Base-by-base conservation (phyloP, 2,797 vertebrate genomes). In the Buceros bicornis region DNA sequence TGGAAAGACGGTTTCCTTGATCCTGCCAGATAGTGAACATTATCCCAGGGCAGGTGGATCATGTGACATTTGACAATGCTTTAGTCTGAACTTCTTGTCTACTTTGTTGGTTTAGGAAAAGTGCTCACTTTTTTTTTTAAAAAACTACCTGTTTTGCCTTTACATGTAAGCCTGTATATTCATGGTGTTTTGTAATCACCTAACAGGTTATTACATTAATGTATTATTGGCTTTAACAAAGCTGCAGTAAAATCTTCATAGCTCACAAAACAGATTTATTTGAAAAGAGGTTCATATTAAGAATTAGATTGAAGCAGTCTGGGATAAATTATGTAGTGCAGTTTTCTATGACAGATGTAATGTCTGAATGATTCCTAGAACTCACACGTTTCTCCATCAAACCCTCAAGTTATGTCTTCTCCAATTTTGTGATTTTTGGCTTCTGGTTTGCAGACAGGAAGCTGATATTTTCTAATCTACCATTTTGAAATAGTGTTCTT, bases 41-140 rank as follows among this genome's bases (percentile, higher is more conserved):
- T 58, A 13, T 65, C 47, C 40, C 40, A 74, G 65, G 67, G 8
- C 8, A 28, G 26, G 21, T 81, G 48, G 77, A 88, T 14, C 18
- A 61, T 0, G 2, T 73, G n/a, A 24, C 1, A 1, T 65, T 79
- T 72, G 31, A 71, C 14, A 37, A 3, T 47, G 10, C 16, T 79
- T 64, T 60, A 28, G 35, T 72, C n/a, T 69, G 60, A 84, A 53
- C 29, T 33, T 20, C 25, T 78, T 87, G 18, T 18, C 12, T 56
- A 16, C 24, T 47, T 74, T 26, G 13, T 53, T 87, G 13, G 7
- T 47, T 81, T 18, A 58, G 51, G 29, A 86, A 47, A 73, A 73
- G 6, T 33, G 21, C 0, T 0, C 11, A 16, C 20, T 53, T 53
- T 1, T 0, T 28, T 40, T 85, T 79, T 82, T 69, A 24, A 65